Percentiles rank a stretch among this genome's conserved stretches.
These are phyloP conservation scores for Panurus biarmicus DNA, from an alignment of 2,113 vertebrate species.

Conservation along the genomic window DNA sequence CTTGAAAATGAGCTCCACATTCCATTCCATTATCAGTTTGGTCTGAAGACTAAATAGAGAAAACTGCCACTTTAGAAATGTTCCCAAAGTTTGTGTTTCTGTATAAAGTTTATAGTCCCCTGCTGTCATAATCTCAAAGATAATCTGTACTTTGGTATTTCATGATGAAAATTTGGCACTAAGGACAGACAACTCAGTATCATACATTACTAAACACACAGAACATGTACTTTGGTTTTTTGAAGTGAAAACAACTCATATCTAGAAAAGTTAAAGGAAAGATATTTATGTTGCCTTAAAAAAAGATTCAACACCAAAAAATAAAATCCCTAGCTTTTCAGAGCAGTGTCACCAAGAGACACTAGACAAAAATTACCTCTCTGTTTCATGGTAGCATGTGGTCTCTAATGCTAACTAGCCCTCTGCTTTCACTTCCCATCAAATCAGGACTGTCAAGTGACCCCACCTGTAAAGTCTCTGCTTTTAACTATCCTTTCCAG, in stretches of 20 bases:
- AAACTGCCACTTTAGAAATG: neutral
- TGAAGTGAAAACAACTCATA: neutral
- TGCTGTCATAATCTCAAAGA: neutral
- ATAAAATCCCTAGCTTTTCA: neutral
- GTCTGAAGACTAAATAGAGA: neutral
- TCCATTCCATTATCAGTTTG: neutral
- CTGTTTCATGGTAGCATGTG: fast-evolving
- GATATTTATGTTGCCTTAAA: neutral
- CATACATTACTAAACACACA: neutral
- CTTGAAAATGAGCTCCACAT: neutral
- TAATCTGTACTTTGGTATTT: neutral
- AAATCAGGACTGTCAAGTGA: neutral
- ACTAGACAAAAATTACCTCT: neutral
- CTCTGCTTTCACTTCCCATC: neutral
- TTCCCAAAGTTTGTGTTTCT: neutral
- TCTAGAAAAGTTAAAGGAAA: neutral
- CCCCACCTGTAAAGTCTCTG: neutral
- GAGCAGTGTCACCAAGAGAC: neutral
- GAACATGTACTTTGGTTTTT: neutral
- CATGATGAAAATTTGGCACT: neutral
- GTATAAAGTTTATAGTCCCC: neutral
- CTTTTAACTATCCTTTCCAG: neutral
- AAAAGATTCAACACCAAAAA: neutral
- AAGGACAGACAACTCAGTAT: neutral
- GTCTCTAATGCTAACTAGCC: neutral